These are phyloP conservation scores for Propithecus coquereli DNA, from an alignment of 2,113 vertebrate species.

Conservation along the genomic window DNA sequence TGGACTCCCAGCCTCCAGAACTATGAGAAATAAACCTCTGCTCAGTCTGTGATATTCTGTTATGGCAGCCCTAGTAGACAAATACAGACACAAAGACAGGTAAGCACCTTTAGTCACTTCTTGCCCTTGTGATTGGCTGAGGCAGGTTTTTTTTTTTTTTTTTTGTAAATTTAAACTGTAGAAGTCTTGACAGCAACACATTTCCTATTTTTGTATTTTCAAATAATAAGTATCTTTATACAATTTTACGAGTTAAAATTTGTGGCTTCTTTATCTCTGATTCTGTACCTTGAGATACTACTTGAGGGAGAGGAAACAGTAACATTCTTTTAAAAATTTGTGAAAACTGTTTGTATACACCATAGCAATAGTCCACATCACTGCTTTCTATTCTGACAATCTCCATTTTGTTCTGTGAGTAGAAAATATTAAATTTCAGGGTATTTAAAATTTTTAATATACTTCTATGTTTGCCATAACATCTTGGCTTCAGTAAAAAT, in stretches of 20 bases:
- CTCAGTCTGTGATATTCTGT: not conserved
- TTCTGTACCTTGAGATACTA: conserved; percentile 67
- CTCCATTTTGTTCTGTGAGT: conserved; percentile 71
- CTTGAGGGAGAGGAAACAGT: conserved; percentile 43
- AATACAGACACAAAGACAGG: conserved; percentile 76
- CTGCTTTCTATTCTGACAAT: conserved; percentile 63
- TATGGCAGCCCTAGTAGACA: not conserved
- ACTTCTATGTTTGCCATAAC: conserved; percentile 70
- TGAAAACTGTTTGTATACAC: not conserved
- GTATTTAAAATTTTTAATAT: not conserved
- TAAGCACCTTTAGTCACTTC: conserved; percentile 79
- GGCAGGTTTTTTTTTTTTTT: not conserved
- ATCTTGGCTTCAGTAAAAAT: conserved; percentile 62
- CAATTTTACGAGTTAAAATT: conserved; percentile 63
- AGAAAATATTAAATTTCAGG: not conserved
- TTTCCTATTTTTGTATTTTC: conserved; percentile 43
- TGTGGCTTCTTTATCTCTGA: conserved; percentile 61
- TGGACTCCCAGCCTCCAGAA: not conserved
- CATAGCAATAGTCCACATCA: conserved; percentile 72
- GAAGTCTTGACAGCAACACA: conserved; percentile 40
- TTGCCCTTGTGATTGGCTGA: conserved; percentile 73
- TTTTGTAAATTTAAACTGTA: conserved; percentile 48
- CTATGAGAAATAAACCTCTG: not conserved
- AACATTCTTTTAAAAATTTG: conserved; percentile 13
- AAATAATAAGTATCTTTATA: conserved; percentile 65